Evolutionary conservation across 1,140 invertebrate species (phyloP), one percentile per base, ranked within the genome.

Genomic region (Zaprionus capensis): DNA sequence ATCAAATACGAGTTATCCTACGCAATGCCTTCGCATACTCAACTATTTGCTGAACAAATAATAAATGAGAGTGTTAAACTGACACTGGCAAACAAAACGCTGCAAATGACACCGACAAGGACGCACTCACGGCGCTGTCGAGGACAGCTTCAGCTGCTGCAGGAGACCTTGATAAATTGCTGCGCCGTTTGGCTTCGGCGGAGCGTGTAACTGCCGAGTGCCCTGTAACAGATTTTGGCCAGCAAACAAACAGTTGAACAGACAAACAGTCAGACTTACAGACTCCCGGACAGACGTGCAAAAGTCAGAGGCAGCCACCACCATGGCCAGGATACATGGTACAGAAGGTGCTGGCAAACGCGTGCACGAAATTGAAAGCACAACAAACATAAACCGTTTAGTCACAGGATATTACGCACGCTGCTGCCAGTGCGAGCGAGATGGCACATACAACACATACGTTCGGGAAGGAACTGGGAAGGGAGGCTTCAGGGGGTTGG

Each of bases 371-470:
- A 92, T 92, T 92, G 87, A 92, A 92, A 90, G 85, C 75, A 82
- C 84, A 90, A 90, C 82, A 92, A 84, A 90, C 79, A 92, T 92
- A 92, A 92, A 92, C 91, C 91, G 91, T 92, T 92, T 92, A 92
- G 91, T 92, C 91, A 92, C 91, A 92, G 91, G 91, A 92, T 92
- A 92, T 92, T 92, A 91, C 91, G 82, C 87, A 82, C 86, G 83
- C 78, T 90, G 59, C 65, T 70, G 63, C 61, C 15, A 41, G 79
- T 79, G 49, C 38, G 72, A 73, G 73, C 24, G 22, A 46, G 77
- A 63, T 49, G 26, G 20, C 12, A 34, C 31, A 11, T 34, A 34
- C 3, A 7, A 1, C 7, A 28, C 22, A 41, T 15, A 67, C 14
- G 38, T 9, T 59, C 7, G 17, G 28, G 55, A 55, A 76, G 71